Base-by-base conservation (phyloP, 23 tunicate species). In the Styela clava region DNA sequence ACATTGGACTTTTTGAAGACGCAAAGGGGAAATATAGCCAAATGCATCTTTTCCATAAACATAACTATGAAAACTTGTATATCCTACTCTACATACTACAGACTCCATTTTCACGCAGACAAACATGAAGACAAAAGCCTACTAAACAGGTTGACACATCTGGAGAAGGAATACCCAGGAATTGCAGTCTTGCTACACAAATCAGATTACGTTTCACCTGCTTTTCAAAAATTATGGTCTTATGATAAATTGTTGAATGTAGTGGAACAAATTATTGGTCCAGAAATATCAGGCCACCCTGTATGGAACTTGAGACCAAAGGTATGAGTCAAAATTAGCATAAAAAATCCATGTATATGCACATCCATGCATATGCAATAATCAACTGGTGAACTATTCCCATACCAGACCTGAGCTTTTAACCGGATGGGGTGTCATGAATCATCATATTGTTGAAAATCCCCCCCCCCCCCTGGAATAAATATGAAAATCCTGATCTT, bases 261-360 rank as follows among this genome's bases (percentile, higher is more conserved):
- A 24, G 86, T 81, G 2, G 98, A 93, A 64, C 98, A 93, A 52
- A 61, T 93, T 1, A 80, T 93, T 37, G 98, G 98, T 2, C 98
- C 98, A 1, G 98, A 93, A 19, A 84, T 93, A 23, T 91, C 98
- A 16, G 98, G 98, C 23, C 98, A 93, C 62, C 98, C 98, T 12
- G 92, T 87, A 0, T 93, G 98, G 98, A 93, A 93, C 76, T 80
- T 93, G 61, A 64, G 98, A 35, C 81, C 93, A 30, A 93, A 93
- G 96, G 96, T 90, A 44, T n/a, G 52, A 37, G 51, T 26, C n/a
- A 31, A 9, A 21, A 20, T 28, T 26, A 18, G 27, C 18, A 25
- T 56, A 16, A 12, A 31, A 16, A 34, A 22, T 27, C 23, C 22
- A 16, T 24, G 9, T 23, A 9, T 31, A 19, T 21, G 12, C 63